Evolutionary conservation across 1,140 invertebrate species (phyloP), one percentile per base, ranked within the genome.

Genomic region (Drosophila asahinai): DNA sequence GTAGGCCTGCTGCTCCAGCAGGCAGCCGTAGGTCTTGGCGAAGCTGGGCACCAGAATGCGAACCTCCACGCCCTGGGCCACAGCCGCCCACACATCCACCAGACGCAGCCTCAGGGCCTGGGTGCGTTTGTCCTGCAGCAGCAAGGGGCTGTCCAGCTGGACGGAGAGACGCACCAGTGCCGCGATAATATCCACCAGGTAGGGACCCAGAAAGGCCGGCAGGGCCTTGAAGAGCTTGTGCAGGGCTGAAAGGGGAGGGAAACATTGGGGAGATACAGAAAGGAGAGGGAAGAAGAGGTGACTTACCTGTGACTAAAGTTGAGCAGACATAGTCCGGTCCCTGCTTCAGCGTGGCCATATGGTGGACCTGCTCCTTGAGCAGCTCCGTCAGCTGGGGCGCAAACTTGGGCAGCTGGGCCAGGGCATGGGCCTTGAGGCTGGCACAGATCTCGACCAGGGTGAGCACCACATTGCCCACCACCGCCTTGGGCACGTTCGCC

Each of bases 141-240:
- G 17, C 4, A 68, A 51, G 3, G 86, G n/a, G 17, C 40, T 55
- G 12, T 90, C 70, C 55, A 89, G 61, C 40, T 92, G 91, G 17
- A 74, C 82, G 0, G 80, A 57, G n/a, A 87, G 63, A 25, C 86
- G 67, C 2, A 77, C 52, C 30, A 97, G 91, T 67, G 96, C 95
- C 4, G 93, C 94, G 1, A 98, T 86, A 33, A 98, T 94, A 73
- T 96, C 96, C 64, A 96, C 94, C 36, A 98, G 92, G 93, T 98
- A 98, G 1, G 97, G 96, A 76, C 97, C 97, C 25, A 98, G 92
- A 83, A 98, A 98, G 5, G 96, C 93, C 0, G 96, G 95, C 25
- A 98, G 84, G 22, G 95, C 96, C 80, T 97, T 96, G 2, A 98
- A 94, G 25, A 98, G 95, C 92, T 97, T 97, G 61, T 96, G 95